Conservation (phyloP, 1,140 invertebrate genomes). For the Atta texana region DNA sequence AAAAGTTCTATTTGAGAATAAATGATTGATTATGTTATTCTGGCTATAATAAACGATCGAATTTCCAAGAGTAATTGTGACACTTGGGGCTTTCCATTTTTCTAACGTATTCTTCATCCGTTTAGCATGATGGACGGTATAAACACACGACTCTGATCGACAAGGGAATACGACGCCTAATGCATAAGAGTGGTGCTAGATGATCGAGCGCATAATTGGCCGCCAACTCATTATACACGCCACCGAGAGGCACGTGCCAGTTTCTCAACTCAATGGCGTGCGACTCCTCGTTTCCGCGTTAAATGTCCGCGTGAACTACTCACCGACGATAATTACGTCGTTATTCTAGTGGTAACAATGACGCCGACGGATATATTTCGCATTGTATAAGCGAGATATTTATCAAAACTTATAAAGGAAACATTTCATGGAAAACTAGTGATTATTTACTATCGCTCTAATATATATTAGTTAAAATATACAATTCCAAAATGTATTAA, state of each 20-base stretch:
- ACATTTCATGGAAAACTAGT: not conserved
- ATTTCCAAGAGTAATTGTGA: not conserved
- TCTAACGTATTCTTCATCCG: constrained; percentile 5
- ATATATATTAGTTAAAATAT: not conserved
- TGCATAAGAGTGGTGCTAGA: constrained; percentile 43
- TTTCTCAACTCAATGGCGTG: constrained; percentile 29
- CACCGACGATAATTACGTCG: constrained; percentile 45
- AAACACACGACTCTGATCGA: constrained; percentile 37
- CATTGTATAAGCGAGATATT: not conserved
- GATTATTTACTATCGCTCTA: not conserved
- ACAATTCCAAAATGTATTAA: not conserved
- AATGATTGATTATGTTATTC: constrained; percentile 1
- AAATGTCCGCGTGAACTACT: constrained; percentile 36
- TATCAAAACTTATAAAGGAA: not conserved
- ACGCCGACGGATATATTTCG: constrained; percentile 2
- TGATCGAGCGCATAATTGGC: constrained; percentile 66
- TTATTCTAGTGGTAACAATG: constrained; percentile 26
- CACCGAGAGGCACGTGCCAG: constrained; percentile 39
- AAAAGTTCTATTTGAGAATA: not conserved
- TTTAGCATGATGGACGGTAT: not conserved
- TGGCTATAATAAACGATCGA: not conserved
- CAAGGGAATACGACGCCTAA: not conserved
- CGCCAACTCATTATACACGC: constrained; percentile 47
- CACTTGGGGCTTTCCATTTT: not conserved
- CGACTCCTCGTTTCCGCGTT: constrained; percentile 47